phyloP scores from a whole-genome alignment of 2,113 vertebrate species.

The Daubentonia madagascariensis region DNA sequence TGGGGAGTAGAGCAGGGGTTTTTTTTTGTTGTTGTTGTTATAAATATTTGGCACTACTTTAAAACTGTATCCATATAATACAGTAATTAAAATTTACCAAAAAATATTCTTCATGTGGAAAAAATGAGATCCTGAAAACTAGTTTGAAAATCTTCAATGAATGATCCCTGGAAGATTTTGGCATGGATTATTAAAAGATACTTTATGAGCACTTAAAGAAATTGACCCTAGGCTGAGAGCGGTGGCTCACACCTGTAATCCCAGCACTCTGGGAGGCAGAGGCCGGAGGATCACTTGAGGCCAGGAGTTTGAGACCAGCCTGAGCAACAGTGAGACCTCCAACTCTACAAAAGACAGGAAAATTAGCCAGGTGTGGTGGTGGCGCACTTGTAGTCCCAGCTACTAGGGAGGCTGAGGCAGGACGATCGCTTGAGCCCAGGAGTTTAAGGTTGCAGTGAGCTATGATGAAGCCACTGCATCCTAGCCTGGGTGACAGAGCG shows the following conservation, averaged over 20 bases:
- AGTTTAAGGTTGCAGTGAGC: not conserved
- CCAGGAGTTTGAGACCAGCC: too few species aligned
- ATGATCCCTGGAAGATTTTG: not conserved
- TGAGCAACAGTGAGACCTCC: too few species aligned
- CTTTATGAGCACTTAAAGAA: not conserved
- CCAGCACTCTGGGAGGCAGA: too few species aligned
- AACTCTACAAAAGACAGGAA: too few species aligned
- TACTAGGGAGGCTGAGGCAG: not conserved
- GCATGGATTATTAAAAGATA: not conserved
- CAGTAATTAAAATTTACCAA: not conserved
- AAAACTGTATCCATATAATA: not conserved
- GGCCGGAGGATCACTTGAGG: too few species aligned
- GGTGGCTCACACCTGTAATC: too few species aligned
- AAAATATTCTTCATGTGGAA: not conserved
- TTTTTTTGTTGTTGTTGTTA: not conserved
- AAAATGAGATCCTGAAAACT: not conserved
- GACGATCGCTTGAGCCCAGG: not conserved
- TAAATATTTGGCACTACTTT: not conserved
- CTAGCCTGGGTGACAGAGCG: not conserved
- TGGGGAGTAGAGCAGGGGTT: not conserved
- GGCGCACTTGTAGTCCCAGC: not conserved
- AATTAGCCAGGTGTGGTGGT: too few species aligned
- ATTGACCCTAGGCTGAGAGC: not conserved
- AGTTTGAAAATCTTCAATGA: not conserved
- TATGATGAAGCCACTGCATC: not conserved